Percentiles rank a stretch among this genome's conserved stretches.
These are phyloP conservation scores for Zosterops japonicus DNA, from an alignment of 2,113 vertebrate genomes.

Conservation along the genomic window DNA sequence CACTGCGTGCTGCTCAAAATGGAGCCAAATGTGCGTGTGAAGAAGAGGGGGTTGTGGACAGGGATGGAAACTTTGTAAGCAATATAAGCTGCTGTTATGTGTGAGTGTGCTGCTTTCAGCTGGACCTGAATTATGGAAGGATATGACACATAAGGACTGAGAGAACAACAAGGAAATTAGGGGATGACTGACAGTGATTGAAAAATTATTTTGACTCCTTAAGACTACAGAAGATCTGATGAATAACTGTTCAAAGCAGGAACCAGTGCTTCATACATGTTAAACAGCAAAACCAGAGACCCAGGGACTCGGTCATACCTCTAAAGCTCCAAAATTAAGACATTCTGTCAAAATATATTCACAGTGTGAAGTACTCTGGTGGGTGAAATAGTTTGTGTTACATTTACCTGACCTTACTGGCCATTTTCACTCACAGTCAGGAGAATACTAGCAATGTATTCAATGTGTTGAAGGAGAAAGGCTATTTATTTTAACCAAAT, in stretches of 20 bases:
- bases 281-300: background rate
- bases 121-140: background rate
- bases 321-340: background rate
- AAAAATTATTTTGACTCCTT: background rate
- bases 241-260: background rate
- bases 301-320: background rate
- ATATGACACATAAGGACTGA: background rate
- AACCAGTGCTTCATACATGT: background rate
- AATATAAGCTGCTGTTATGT: background rate
- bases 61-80: background rate
- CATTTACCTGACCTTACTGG: background rate
- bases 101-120: background rate
- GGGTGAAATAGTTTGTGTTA: background rate
- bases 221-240: background rate
- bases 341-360: background rate
- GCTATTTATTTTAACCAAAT: background rate
- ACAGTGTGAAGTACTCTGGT: background rate
- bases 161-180: background rate
- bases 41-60: background rate
- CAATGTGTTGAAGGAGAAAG: background rate
- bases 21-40: background rate
- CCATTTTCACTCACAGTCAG: background rate
- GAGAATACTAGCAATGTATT: background rate
- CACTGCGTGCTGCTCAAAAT: background rate
- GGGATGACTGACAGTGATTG: background rate